These are phyloP conservation scores for Napeogenes sylphis DNA, from an alignment of 2,888 invertebrate genomes.

Conservation along the genomic window DNA sequence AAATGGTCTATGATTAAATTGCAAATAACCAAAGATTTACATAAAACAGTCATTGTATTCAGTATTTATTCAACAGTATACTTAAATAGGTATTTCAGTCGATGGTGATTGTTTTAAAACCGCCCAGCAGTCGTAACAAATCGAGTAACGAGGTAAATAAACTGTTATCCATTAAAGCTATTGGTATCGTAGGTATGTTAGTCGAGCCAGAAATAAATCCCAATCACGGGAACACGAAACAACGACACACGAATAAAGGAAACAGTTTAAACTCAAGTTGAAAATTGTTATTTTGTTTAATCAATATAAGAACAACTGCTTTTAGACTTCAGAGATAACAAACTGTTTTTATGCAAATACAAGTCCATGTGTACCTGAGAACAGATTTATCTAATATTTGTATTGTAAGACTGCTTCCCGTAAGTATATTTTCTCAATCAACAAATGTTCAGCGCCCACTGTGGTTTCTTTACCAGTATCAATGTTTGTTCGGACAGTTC, in stretches of 20 bases:
- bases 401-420: conserved; percentile 65
- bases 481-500: conserved; percentile 56
- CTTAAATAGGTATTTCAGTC: conserved; percentile 13
- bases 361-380: conserved; percentile 64
- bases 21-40: neutral
- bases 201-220: conserved; percentile 67
- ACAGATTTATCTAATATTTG: conserved; percentile 74
- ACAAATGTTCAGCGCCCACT: conserved; percentile 64
- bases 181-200: conserved; percentile 48
- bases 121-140: conserved; percentile 63
- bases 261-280: conserved; percentile 16
- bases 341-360: conserved; percentile 63
- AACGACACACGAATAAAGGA: conserved; percentile 28
- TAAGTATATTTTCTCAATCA: conserved; percentile 72
- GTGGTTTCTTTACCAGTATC: conserved; percentile 41
- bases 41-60: neutral
- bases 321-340: conserved; percentile 61
- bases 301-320: conserved; percentile 31
- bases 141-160: conserved; percentile 73
- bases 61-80: neutral
- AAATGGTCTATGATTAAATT: conserved; percentile 1
- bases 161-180: conserved; percentile 66
- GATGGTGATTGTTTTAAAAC: conserved; percentile 56
- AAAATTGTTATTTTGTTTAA: conserved; percentile 16
- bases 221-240: conserved; percentile 43